Evolutionary conservation across 2,113 vertebrate species (phyloP), one percentile per base, ranked within the genome.

Genomic region (Stegostoma tigrinum): DNA sequence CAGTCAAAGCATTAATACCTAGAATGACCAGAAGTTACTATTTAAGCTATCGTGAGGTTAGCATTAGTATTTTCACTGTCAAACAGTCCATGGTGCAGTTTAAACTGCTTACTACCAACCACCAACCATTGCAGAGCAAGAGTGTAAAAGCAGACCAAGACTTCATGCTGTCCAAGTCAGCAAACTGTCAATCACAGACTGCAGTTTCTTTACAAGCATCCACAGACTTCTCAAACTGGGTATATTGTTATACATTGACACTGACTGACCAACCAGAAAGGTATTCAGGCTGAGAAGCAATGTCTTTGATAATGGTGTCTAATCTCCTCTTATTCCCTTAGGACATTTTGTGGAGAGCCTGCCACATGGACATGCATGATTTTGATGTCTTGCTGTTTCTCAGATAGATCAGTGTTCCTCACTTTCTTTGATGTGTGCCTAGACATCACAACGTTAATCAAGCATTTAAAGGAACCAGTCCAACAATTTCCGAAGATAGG

Each of bases 301-400:
- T 93, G n/a, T 21, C 27, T 66, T 93, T 93, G 89, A 64, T 64
- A 66, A 34, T 66, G 34, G 5, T 93, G 34, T 38, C 89, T 64
- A 66, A 67, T 7, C 61, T 93, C 52, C 27, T 61, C 34, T 21
- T 38, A 38, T 93, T 21, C 89, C 89, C 89, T 66, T 61, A 23
- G 89, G 89, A 42, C 89, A 93, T 64, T 66, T 93, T 93, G 8
- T 38, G 19, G 55, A 93, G 34, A 38, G 5, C 89, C 6, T 93
- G n/a, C n/a, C 42, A 23, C 34, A 66, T 10, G 5, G 34, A 83
- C 80, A 42, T 5, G 19, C 0, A 19, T 83, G 38, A n/a, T 66
- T 91, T 90, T 93, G 64, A 93, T 38, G 17, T 64, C 61, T n/a
- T 67, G 55, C n/a, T 93, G 89, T 38, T 93, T 23, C 89, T 67